Conservation (phyloP, 2,113 vertebrate species). For the Rhynchomys soricoides region DNA sequence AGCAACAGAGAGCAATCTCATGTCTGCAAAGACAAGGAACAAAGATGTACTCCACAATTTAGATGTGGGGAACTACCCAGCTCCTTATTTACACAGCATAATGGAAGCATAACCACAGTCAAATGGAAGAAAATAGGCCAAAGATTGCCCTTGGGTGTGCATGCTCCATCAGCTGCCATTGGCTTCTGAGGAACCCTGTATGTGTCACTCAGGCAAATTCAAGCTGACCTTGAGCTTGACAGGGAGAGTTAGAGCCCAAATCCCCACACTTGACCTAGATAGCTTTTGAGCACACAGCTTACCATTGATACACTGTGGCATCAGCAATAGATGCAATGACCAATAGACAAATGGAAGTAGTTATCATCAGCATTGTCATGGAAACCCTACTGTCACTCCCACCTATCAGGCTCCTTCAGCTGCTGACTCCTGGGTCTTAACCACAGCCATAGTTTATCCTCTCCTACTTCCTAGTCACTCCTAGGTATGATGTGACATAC, state of each 20-base stretch:
- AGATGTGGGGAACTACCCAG: not conserved
- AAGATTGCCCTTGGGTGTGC: not conserved
- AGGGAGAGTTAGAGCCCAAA: not conserved
- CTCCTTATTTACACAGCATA: not conserved
- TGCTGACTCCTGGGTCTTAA: not conserved
- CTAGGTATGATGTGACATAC: fast-evolving
- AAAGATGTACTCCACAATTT: not conserved
- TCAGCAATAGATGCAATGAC: fast-evolving
- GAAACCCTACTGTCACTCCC: not conserved
- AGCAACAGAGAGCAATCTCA: not conserved
- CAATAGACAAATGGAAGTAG: fast-evolving
- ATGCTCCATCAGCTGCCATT: not conserved
- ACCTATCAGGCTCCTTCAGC: fast-evolving
- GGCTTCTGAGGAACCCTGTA: not conserved
- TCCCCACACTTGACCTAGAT: not conserved
- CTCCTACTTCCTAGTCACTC: too few relatives aligned
- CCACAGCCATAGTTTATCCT: too few relatives aligned
- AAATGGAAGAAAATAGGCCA: not conserved
- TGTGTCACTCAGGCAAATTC: not conserved
- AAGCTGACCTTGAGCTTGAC: fast-evolving
- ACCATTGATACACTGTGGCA: fast-evolving
- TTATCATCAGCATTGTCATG: fast-evolving
- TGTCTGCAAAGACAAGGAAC: not conserved
- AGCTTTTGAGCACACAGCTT: fast-evolving
- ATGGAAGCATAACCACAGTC: not conserved